A percentile compares a stretch with the other conserved stretches of the same genome.
These are phyloP conservation scores for Neostethus bicornis DNA, from an alignment of 2,797 vertebrate species.

Conservation along the genomic window DNA sequence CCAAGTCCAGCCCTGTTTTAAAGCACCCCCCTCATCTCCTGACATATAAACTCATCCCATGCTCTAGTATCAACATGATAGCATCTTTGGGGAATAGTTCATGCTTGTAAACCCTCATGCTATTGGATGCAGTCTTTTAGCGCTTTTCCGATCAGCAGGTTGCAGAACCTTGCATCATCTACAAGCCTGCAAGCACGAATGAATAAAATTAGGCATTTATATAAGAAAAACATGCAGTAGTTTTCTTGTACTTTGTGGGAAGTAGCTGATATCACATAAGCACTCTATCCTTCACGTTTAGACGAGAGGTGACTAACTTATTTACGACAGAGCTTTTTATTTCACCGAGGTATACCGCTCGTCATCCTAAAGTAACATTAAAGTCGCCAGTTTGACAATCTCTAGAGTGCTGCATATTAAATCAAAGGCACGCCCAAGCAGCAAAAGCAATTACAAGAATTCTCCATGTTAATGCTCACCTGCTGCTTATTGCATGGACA, in stretches of 20 bases:
- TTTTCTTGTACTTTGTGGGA: not conserved
- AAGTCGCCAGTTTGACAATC: not conserved
- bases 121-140: conserved; percentile 25
- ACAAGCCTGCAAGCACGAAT: conserved; percentile 4
- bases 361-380: conserved; percentile 5
- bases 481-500: not conserved
- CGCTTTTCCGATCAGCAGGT: conserved; percentile 26
- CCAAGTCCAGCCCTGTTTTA: conserved; percentile 27
- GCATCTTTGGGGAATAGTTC: conserved; percentile 43
- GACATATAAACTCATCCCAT: conserved; percentile 48
- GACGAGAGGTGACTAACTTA: not conserved
- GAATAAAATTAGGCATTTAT: conserved; percentile 10
- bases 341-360: conserved; percentile 4
- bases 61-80: conserved; percentile 24
- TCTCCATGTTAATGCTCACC: not conserved
- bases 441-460: not conserved
- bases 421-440: not conserved
- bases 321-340: not conserved
- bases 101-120: conserved; percentile 28
- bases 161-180: conserved; percentile 44
- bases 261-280: conserved; percentile 1
- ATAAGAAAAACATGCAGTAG: not conserved
- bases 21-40: conserved; percentile 14
- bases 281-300: not conserved
- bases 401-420: not conserved